phyloP scores from a whole-genome alignment of 2,888 invertebrate genomes.

The Tipula lateralis region DNA sequence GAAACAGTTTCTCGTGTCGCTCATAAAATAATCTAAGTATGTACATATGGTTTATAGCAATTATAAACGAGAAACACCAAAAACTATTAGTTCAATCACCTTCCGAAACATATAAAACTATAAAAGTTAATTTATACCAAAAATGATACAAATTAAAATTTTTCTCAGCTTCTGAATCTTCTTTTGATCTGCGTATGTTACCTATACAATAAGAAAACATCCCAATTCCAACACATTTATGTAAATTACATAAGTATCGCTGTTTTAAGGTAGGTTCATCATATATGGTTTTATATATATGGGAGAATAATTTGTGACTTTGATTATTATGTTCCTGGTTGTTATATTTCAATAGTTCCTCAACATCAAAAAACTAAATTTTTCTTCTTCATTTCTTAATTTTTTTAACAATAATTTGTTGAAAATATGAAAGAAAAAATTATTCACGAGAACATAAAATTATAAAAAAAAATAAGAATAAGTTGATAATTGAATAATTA shows the following conservation, averaged over 20 bases:
- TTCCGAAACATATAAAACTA: not conserved
- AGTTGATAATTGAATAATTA: slow-evolving; percentile 24
- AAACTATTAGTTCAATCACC: not conserved
- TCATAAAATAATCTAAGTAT: not conserved
- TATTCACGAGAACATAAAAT: slow-evolving; percentile 11
- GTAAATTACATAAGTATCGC: not conserved
- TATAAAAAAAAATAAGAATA: not conserved
- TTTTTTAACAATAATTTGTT: not conserved
- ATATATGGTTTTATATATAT: not conserved
- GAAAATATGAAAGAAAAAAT: not conserved
- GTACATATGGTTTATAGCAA: not conserved
- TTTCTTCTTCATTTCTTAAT: not conserved
- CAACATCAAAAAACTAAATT: not conserved
- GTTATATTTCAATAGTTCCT: not conserved
- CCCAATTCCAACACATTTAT: not conserved
- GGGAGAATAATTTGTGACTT: not conserved
- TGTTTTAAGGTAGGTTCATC: not conserved
- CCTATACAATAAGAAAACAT: not conserved
- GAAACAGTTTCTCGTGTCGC: not conserved
- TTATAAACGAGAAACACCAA: not conserved
- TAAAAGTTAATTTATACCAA: not conserved
- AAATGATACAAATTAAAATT: not conserved
- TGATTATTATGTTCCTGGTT: not conserved
- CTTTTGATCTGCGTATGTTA: not conserved
- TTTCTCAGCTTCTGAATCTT: not conserved